Conservation (phyloP, 2,113 vertebrate genomes). For the Oryzias javanicus region DNA sequence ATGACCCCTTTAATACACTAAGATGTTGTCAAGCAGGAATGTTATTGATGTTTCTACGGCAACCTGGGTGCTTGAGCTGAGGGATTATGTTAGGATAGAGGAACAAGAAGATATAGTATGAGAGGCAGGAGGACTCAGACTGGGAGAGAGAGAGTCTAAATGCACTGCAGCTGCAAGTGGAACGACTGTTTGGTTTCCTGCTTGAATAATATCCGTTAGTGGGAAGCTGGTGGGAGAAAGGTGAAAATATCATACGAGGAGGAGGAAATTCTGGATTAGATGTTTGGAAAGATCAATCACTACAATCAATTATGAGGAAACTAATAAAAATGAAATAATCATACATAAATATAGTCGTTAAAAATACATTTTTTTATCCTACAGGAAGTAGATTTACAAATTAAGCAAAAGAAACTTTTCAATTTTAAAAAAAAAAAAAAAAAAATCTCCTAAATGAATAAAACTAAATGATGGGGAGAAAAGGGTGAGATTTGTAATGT, state of each 20-base stretch:
- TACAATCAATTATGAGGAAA: no score
- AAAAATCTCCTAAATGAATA: background rate
- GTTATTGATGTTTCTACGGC: slow-evolving; percentile 86
- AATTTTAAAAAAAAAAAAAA: background rate
- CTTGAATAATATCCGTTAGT: slow-evolving; percentile 17
- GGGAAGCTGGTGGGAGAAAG: slow-evolving; percentile 6
- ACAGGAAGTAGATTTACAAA: no score
- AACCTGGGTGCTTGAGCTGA: slow-evolving; percentile 74
- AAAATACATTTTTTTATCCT: no score
- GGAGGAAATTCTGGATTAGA: no score
- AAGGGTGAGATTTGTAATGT: slow-evolving; percentile 25
- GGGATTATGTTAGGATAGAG: slow-evolving; percentile 72
- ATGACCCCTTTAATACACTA: slow-evolving; percentile 79
- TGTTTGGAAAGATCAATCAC: no score
- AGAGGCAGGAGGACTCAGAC: slow-evolving; percentile 47
- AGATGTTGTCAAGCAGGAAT: slow-evolving; percentile 82
- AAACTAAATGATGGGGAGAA: slow-evolving; percentile 3
- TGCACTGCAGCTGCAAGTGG: slow-evolving; percentile 37
- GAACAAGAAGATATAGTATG: slow-evolving; percentile 38
- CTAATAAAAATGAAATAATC: no score
- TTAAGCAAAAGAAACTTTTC: background rate
- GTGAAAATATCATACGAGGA: no score
- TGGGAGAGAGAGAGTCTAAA: slow-evolving; percentile 43
- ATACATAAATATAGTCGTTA: no score
- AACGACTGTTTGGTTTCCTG: background rate